A percentile compares a stretch with the other conserved stretches of the same genome.
These are phyloP conservation scores for Ceramica pisi DNA, from an alignment of 2,888 invertebrate genomes.

Conservation along the genomic window DNA sequence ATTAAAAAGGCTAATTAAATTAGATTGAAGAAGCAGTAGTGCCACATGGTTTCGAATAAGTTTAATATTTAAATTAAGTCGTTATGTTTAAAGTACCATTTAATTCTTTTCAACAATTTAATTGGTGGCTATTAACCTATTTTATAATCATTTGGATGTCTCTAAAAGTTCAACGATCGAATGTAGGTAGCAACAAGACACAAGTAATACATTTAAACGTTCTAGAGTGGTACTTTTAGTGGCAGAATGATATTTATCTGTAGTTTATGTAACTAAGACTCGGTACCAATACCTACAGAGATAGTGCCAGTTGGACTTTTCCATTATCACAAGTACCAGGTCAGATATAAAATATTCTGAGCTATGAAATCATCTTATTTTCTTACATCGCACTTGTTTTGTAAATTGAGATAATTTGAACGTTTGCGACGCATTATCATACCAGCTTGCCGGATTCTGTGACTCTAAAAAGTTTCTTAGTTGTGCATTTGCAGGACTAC, in stretches of 20 bases:
- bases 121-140: constrained; percentile 31
- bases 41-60: neutral
- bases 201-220: constrained; percentile 2
- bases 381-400: constrained; percentile 5
- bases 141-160: constrained; percentile 31
- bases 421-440: neutral
- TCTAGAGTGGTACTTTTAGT: constrained; percentile 52
- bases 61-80: neutral
- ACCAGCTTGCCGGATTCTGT: neutral
- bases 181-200: constrained; percentile 34
- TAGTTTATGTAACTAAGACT: constrained; percentile 36
- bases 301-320: constrained; percentile 47
- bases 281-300: constrained; percentile 34
- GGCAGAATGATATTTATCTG: constrained; percentile 45
- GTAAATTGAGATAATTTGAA: neutral
- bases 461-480: neutral
- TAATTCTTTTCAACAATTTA: constrained; percentile 9
- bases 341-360: constrained; percentile 21
- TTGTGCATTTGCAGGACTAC: neutral
- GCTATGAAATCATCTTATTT: constrained; percentile 14
- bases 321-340: constrained; percentile 37
- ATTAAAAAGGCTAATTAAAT: neutral
- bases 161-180: constrained; percentile 45
- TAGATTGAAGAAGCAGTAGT: neutral
- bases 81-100: neutral